These are phyloP conservation scores for Syrmaticus mikado DNA, from an alignment of 2,113 vertebrate species.

Conservation along the genomic window DNA sequence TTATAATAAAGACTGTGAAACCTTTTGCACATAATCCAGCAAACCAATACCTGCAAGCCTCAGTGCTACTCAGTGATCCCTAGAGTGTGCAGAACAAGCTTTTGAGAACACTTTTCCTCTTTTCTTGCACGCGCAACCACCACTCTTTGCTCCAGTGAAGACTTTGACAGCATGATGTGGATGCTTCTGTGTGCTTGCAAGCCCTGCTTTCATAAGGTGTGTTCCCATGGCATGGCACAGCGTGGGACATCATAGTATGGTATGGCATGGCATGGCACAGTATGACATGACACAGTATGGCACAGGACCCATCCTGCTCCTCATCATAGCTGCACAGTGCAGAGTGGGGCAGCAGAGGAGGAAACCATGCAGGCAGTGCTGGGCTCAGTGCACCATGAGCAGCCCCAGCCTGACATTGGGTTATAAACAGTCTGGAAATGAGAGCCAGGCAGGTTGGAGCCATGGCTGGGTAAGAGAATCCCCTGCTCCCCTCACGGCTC, in stretches of 20 bases:
- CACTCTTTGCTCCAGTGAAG: accelerated
- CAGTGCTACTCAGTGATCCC: neutral
- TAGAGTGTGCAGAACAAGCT: neutral
- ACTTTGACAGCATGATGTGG: accelerated
- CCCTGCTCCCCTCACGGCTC: neutral
- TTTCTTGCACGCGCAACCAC: neutral
- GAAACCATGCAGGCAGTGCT: accelerated
- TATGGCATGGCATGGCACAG: neutral
- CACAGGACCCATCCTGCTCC: neutral
- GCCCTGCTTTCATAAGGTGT: accelerated
- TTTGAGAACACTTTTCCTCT: neutral
- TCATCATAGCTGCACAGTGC: neutral
- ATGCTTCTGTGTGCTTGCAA: neutral
- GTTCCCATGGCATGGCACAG: neutral
- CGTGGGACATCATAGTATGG: neutral
- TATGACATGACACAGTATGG: too few relatives aligned
- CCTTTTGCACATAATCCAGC: constrained; percentile 5
- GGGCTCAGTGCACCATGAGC: neutral
- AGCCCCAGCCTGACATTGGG: neutral
- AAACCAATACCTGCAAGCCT: neutral
- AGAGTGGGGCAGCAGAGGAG: neutral
- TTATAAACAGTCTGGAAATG: constrained; percentile 49
- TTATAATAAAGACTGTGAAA: constrained; percentile 21
- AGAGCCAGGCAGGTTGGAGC: constrained; percentile 27
- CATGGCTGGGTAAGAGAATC: neutral